phyloP scores from a whole-genome alignment of 1,140 invertebrate genomes.

The Metopolophium dirhodum region DNA sequence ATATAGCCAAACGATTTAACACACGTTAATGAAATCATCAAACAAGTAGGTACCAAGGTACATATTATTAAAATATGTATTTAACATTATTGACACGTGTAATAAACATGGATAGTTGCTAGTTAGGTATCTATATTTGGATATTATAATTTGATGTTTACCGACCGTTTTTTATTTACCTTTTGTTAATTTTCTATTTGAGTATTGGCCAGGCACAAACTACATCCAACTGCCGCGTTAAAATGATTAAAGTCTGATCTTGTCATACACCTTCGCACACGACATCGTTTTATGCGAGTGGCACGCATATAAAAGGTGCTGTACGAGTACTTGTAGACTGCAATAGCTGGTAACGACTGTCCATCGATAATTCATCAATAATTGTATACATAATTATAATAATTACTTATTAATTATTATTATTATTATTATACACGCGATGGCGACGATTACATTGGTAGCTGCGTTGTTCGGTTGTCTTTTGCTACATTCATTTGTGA shows the following conservation, averaged over 20 bases:
- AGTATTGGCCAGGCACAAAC: background rate
- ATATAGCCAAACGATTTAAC: background rate
- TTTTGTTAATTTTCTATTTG: background rate
- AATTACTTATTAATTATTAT: background rate
- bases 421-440: background rate
- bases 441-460: background rate
- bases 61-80: background rate
- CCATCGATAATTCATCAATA: background rate
- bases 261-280: no score
- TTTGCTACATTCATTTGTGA: background rate
- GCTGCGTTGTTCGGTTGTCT: background rate
- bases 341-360: background rate
- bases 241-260: background rate
- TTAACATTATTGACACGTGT: background rate
- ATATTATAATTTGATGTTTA: background rate
- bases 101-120: background rate
- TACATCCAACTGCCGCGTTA: background rate
- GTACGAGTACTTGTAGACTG: background rate
- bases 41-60: background rate
- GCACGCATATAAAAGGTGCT: background rate
- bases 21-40: background rate
- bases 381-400: background rate
- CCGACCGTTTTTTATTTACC: background rate
- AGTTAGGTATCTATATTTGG: background rate
- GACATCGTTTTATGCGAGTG: background rate